phyloP scores from a whole-genome alignment of 2,888 invertebrate genomes.

The Netelia melanura region DNA sequence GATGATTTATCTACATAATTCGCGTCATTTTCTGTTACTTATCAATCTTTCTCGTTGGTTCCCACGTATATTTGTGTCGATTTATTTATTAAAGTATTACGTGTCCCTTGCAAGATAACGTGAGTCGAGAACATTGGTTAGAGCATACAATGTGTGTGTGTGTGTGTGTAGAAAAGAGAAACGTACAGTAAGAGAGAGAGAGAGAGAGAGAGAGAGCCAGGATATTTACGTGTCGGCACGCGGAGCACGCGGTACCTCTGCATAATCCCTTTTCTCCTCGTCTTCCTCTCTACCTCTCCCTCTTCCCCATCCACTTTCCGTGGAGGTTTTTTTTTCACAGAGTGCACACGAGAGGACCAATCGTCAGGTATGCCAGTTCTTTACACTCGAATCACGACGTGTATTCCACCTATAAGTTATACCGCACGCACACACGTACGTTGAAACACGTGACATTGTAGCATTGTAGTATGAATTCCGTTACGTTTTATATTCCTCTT shows the following conservation, averaged over 20 bases:
- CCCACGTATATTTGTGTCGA: slow-evolving; percentile 46
- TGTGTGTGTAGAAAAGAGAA: slow-evolving; percentile 32
- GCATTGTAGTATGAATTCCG: slow-evolving; percentile 21
- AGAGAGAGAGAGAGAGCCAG: slow-evolving; percentile 9
- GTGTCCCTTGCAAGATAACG: slow-evolving; percentile 32
- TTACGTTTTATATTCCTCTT: slow-evolving; percentile 51
- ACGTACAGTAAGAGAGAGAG: slow-evolving; percentile 26
- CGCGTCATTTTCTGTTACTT: not conserved
- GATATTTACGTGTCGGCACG: slow-evolving; percentile 69
- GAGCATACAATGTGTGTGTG: slow-evolving; percentile 4
- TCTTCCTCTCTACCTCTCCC: slow-evolving; percentile 15
- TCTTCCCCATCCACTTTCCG: slow-evolving; percentile 40
- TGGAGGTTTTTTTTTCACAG: slow-evolving; percentile 51
- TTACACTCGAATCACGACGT: slow-evolving; percentile 57
- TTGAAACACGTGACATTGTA: slow-evolving; percentile 27
- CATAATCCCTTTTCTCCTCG: slow-evolving; percentile 43
- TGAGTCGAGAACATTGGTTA: slow-evolving; percentile 7
- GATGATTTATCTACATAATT: not conserved
- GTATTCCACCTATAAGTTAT: slow-evolving; percentile 27
- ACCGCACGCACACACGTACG: slow-evolving; percentile 20
- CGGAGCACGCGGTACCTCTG: slow-evolving; percentile 65
- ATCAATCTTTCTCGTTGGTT: not conserved
- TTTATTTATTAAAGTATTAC: slow-evolving; percentile 37
- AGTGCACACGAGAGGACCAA: slow-evolving; percentile 30
- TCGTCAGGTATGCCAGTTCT: slow-evolving; percentile 48